Evolutionary conservation across 1,140 invertebrate genomes (phyloP), one percentile per base, ranked within the genome.

Genomic region (Mylabris phalerata): DNA sequence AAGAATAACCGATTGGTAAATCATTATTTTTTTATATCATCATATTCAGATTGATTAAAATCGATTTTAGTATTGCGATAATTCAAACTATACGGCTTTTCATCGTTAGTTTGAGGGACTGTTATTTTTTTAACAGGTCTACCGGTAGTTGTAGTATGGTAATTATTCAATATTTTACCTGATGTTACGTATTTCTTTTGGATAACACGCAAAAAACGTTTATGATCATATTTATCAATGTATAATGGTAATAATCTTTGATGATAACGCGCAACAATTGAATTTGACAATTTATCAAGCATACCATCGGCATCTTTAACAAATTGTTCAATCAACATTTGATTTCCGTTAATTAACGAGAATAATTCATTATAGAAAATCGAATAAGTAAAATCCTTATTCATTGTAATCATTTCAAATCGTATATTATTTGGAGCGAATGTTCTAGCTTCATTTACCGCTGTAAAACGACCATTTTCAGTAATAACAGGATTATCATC

Each of bases 351-450:
- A 32, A 7, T 32, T 32, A 62, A 27, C 11, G 57, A 47, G 26
- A 67, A 62, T n/a, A 69, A 44, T 32, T 69, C 67, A 57, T 64
- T 63, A 26, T 66, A 69, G 49, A 69, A 67, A 2, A 51, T 54
- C 5, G 50, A 59, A 52, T 59, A 66, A 48, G 66, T 50, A 54
- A 69, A 69, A 46, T 57, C 43, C 11, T 47, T 7, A 9, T 55
- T 61, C 45, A 60, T 66, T 7, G 64, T 58, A 42, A 69, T 41
- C 19, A 69, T 9, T 52, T 66, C 50, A 69, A 66, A 32, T 41
- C 41, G 4, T 19, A 69, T 66, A 39, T 66, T 49, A 56, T 54
- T 62, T n/a, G 48, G 49, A n/a, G 39, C 55, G 52, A 69, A 69
- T 13, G 57, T 66, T 63, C 67, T 67, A 1, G 60, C 61, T 60